Conservation (phyloP, 2,888 invertebrate genomes). For the Tineola bisselliella region DNA sequence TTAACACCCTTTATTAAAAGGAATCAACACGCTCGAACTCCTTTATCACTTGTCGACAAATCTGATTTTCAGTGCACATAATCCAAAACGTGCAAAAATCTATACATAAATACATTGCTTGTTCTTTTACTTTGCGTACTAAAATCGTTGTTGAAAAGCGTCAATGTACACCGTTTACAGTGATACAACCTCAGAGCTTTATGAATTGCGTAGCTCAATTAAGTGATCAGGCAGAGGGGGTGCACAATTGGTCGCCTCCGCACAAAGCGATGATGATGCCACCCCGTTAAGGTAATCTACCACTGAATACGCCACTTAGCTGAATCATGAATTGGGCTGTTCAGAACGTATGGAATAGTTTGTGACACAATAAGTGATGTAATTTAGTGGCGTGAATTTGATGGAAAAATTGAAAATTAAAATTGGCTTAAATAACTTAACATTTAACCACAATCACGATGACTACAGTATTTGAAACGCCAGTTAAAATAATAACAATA, state of each 20-base stretch:
- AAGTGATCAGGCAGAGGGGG: slow-evolving; percentile 62
- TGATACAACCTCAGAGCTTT: background rate
- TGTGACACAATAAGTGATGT: no score
- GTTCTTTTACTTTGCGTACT: slow-evolving; percentile 25
- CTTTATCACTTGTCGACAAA: slow-evolving; percentile 57
- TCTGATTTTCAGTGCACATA: slow-evolving; percentile 61
- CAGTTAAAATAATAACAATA: no score
- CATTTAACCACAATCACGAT: no score
- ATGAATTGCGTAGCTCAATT: slow-evolving; percentile 40
- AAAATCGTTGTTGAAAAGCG: background rate
- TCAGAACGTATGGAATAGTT: no score
- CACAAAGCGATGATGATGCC: slow-evolving; percentile 36
- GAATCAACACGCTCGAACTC: slow-evolving; percentile 49
- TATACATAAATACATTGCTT: background rate
- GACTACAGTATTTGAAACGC: no score
- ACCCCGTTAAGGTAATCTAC: slow-evolving; percentile 13
- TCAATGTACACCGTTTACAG: background rate
- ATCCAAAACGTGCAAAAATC: slow-evolving; percentile 30
- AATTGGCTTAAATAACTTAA: no score
- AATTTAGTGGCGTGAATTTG: no score
- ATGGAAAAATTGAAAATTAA: no score
- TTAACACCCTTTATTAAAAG: slow-evolving; percentile 31
- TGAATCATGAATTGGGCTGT: background rate
- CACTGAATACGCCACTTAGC: background rate
- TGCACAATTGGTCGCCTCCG: slow-evolving; percentile 62